Base-by-base conservation (phyloP, 2,888 invertebrate species). In the Parapristionchus giblindavisi region DNA sequence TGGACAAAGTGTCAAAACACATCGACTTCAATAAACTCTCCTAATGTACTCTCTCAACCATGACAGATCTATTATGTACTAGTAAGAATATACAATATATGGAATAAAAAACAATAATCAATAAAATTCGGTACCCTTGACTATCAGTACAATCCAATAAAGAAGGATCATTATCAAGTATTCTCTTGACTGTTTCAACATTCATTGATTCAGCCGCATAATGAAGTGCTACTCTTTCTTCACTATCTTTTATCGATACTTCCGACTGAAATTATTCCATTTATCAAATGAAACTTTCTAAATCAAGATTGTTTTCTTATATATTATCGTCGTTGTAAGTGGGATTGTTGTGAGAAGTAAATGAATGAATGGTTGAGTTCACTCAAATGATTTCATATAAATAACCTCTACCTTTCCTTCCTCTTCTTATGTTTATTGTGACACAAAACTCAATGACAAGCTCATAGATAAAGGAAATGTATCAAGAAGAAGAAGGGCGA, bases 151-250 rank as follows among this genome's bases (percentile, higher is more conserved):
- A 92, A 89, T 94, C 93, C 76, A 95, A 91, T 81, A 96, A 91
- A 84, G 92, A 89, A n/a, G 94, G 93, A 83, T 95, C 94, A 71
- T 93, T 93, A 21, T 87, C 84, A 90, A 94, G 92, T 78, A 96
- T 92, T 75, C 91, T 88, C 81, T 91, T 91, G 2, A 92, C 93
- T 85, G 93, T 92, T 85, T 92, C 92, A 17, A 93, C 91, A 89
- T 90, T 90, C 79, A 88, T 84, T 79, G 90, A 91, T 82, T 92
- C 92, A 76, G 92, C 94, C 90, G 96, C 96, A 91, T 97, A 97
- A 90, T 98, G 98, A 65, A 98, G 91, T 27, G 95, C 94, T 81
- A 93, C 93, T 87, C 88, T 84, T 11, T 86, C 86, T 34, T 83
- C 84, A 6, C 83, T 81, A 68, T 87, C 87, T 54, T 74, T 65